Base-by-base conservation (phyloP, 2,113 vertebrate species). In the Zingel zingel region DNA sequence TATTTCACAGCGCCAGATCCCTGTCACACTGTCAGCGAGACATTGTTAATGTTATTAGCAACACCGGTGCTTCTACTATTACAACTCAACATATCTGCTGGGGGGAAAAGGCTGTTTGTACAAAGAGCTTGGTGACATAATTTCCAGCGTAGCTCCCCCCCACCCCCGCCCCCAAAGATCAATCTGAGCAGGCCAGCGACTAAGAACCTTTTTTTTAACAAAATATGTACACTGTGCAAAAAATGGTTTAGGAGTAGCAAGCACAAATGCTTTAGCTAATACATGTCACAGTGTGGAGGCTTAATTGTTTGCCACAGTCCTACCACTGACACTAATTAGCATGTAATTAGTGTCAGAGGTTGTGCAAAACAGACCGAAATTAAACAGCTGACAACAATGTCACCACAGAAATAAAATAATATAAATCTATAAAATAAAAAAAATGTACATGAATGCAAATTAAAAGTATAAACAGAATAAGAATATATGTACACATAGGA, bases 31-130 rank as follows among this genome's bases (percentile, higher is more conserved):
- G 23, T 50, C 63, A 69, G 16, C 0, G 36, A 61, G 61, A 63
- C 45, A 8, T 47, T 36, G 47, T 68, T 74, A 64, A 63, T 57
- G 66, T 47, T 66, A 63, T 45, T 59, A 59, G 51, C 27, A 54
- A 61, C 61, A 81, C 78, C 51, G 39, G 23, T 53, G 58, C 27
- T 43, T 63, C 33, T 21, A 10, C 14, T 61, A 12, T 51, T 27
- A 18, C 51, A 47, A 53, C 18, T 71, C 61, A 30, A 43, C n/a
- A 43, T 19, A 8, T 36, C 33, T n/a, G 47, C 48, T 48, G 48
- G 36, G 48, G 36, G 15, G 48, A 67, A 56, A 18, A 2, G 7
- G 4, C 21, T 25, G 25, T 39, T 56, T n/a, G 36, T 23, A 13
- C 10, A 67, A 12, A 13, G 56, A 30, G 39, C 63, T 75, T 33